Base-by-base conservation (phyloP, 2,113 vertebrate genomes). In the Aspidoscelis tigris region DNA sequence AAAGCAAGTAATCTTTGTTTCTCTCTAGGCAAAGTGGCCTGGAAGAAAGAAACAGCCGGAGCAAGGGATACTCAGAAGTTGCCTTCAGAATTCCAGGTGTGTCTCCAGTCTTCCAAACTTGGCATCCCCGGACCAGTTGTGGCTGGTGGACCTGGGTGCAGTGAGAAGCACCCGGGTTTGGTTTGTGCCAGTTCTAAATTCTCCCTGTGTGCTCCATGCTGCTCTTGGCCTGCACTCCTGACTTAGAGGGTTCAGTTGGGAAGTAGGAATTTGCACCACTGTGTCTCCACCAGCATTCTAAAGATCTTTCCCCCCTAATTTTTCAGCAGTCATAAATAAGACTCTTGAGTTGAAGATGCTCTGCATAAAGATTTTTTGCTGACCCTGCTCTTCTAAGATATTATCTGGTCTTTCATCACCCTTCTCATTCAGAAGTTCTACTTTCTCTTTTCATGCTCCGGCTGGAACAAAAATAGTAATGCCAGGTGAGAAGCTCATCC, bases 281-380 rank as follows among this genome's bases (percentile, higher is more conserved):
- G 41, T 16, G 8, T 68, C 72, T 0, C 26, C 39, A 12, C 79
- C 78, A 88, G 3, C 0, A 2, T 70, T 79, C 75, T 47, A 75
- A 61, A 84, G 69, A 86, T 47, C 1, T 79, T 78, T 88, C 58
- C 75, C 83, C 65, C 75, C 83, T 0, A 61, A 1, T 69, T 33
- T 68, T 65, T 50, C n/a, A 75, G 61, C n/a, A 76, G 26, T 33
- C 81, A 47, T 65, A 65, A 66, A 44, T 18, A 21, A 72, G 10
- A 21, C 41, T 74, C 71, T 33, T 39, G 61, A 83, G 39, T 39
- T 76, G 65, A 76, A 76, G 81, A 83, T 43, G 41, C 73, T 76
- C 58, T 5, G 39, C 20, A 12, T 83, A 53, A 39, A 69, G 64
- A 41, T 76, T 65, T 83, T 79, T 39, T n/a, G 61, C 43, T 43